Evolutionary conservation across 2,113 vertebrate genomes (phyloP).

Genomic region (Eretmochelys imbricata): DNA sequence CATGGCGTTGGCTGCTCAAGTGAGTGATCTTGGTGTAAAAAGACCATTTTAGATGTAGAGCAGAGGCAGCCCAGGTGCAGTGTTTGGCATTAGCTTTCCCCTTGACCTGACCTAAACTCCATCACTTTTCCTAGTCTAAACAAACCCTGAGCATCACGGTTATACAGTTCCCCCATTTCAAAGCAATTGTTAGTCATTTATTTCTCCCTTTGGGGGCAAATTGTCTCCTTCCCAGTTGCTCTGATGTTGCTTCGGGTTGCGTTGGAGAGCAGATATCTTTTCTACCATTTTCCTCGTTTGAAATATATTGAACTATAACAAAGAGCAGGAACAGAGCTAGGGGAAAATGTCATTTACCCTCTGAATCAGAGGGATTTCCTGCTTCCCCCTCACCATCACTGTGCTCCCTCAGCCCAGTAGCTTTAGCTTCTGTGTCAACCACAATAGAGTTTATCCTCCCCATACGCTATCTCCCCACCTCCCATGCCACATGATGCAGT

Average conservation of each 20-base stretch:
- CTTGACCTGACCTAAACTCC: background rate
- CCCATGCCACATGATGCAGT: too few relatives aligned
- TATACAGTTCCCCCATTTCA: background rate
- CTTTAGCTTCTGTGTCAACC: background rate
- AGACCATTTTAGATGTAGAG: background rate
- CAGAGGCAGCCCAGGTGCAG: too few relatives aligned
- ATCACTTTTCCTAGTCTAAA: background rate
- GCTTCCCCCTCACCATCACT: too few relatives aligned
- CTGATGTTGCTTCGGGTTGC: background rate
- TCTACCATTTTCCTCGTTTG: background rate
- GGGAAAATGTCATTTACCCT: background rate
- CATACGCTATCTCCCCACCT: too few relatives aligned
- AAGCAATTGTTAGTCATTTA: background rate
- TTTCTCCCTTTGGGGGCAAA: background rate
- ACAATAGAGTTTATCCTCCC: too few relatives aligned
- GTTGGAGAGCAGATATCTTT: background rate
- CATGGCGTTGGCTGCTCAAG: too few relatives aligned
- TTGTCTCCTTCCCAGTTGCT: background rate
- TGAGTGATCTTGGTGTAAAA: too few relatives aligned
- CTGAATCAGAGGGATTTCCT: background rate
- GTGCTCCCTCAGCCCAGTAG: too few relatives aligned
- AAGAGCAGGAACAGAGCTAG: background rate
- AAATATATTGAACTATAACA: background rate
- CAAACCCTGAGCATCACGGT: background rate
- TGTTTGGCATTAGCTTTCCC: background rate